phyloP scores from a whole-genome alignment of 2,113 vertebrate species.

The Pelecanus crispus region DNA sequence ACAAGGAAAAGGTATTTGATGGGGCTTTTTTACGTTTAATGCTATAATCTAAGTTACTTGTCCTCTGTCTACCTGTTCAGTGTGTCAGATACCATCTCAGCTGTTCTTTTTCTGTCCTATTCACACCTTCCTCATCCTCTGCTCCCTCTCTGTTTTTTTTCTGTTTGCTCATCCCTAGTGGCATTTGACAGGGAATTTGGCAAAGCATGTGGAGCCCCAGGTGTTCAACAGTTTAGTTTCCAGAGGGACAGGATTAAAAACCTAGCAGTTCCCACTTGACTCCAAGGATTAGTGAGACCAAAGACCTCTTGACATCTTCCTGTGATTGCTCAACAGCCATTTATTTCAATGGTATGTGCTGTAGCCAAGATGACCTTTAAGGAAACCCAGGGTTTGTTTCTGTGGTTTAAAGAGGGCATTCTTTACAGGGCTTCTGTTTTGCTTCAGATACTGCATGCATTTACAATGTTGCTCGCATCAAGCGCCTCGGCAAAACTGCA shows the following conservation, averaged over 20 bases:
- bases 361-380: background rate
- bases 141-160: background rate
- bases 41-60: background rate
- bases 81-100: background rate
- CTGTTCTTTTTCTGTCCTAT: background rate
- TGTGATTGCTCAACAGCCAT: slow-evolving; percentile 42
- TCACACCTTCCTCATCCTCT: background rate
- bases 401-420: background rate
- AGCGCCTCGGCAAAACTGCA: background rate
- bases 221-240: slow-evolving; percentile 26
- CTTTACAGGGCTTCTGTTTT: background rate
- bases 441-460: background rate
- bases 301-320: slow-evolving; percentile 39
- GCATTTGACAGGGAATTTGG: slow-evolving; percentile 24
- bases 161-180: background rate
- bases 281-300: slow-evolving; percentile 67
- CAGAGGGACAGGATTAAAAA: slow-evolving; percentile 75
- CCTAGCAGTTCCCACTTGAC: slow-evolving; percentile 64
- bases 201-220: slow-evolving; percentile 1
- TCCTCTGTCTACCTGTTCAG: background rate
- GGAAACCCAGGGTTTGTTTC: background rate
- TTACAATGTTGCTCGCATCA: background rate
- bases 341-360: background rate
- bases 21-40: background rate
- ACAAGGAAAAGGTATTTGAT: background rate